Evolutionary conservation across 2,113 vertebrate genomes (phyloP).

Genomic region (Hydrochoerus hydrochaeris): DNA sequence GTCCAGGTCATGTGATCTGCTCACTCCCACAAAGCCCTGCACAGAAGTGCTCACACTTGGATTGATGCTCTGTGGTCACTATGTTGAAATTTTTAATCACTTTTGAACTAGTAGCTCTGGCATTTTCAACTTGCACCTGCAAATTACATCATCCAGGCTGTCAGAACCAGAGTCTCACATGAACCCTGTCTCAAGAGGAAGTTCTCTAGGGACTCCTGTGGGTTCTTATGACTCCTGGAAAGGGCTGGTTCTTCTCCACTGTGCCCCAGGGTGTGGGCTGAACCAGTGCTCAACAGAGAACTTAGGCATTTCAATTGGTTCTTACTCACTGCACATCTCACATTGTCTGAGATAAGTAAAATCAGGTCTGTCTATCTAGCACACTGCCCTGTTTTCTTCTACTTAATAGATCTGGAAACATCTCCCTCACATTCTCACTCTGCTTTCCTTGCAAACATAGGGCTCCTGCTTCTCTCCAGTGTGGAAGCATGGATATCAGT

Average conservation of each 20-base stretch:
- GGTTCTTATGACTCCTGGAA: not conserved
- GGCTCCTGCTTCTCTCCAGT: not conserved
- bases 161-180: not conserved
- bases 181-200: not conserved
- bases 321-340: not conserved
- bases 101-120: not conserved
- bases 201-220: not conserved
- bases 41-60: not conserved
- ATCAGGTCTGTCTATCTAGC: not conserved
- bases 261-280: not conserved
- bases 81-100: constrained; percentile 8
- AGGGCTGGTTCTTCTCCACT: not conserved
- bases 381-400: not conserved
- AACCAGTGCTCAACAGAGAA: not conserved
- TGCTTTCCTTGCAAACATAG: not conserved
- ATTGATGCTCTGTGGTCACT: not conserved
- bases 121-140: not conserved
- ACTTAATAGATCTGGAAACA: not conserved
- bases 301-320: not conserved
- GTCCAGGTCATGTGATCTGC: not conserved
- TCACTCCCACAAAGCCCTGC: not conserved
- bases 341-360: not conserved
- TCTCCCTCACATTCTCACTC: not conserved
- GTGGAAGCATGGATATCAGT: not conserved
- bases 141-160: not conserved